phyloP scores from a whole-genome alignment of 2,797 vertebrate genomes.

The Mionectes olivaceus region DNA sequence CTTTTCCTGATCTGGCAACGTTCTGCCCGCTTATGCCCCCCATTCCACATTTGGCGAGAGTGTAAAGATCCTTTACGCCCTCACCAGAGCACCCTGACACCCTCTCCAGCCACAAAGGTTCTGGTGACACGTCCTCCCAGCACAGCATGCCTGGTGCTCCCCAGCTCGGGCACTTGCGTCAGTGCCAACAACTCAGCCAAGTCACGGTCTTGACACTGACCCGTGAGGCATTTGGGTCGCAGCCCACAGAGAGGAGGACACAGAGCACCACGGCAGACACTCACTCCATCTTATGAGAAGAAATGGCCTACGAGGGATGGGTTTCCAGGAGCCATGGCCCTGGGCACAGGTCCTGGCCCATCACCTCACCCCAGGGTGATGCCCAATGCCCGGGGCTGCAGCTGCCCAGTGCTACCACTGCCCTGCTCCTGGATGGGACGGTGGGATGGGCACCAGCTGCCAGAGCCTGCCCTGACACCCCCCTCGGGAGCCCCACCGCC shows the following conservation, averaged over 20 bases:
- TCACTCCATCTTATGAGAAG: background rate
- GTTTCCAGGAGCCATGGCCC: background rate
- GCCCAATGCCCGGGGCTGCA: accelerated
- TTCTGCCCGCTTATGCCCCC: background rate
- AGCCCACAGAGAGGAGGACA: background rate
- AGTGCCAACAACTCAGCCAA: background rate
- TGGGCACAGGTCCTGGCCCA: accelerated
- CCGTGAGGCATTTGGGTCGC: background rate
- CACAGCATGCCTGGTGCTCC: accelerated
- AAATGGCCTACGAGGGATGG: background rate
- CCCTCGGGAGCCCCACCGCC: background rate
- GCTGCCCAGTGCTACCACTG: accelerated
- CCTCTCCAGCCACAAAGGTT: background rate
- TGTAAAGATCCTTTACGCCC: background rate
- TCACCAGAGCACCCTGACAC: background rate
- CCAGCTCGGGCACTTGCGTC: accelerated
- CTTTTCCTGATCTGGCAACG: background rate
- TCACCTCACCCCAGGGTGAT: accelerated
- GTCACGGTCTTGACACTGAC: background rate
- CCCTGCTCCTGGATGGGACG: background rate
- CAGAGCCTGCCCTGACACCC: background rate
- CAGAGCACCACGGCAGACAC: accelerated
- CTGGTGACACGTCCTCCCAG: background rate
- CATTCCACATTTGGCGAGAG: accelerated
- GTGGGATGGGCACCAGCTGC: background rate